These are phyloP conservation scores for Acanthopagrus latus DNA, from an alignment of 2,797 vertebrate genomes.

Conservation along the genomic window DNA sequence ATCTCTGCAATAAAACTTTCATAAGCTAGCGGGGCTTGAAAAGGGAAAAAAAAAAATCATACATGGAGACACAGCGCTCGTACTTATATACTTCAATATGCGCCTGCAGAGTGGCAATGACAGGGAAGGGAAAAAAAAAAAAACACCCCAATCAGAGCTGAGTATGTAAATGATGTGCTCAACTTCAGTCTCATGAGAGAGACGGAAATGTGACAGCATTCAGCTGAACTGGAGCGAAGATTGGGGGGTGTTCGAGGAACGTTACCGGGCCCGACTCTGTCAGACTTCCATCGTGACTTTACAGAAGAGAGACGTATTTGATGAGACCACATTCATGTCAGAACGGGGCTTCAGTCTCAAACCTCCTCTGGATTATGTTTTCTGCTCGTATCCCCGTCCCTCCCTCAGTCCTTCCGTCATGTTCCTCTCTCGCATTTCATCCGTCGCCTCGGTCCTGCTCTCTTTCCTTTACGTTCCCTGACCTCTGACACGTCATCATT, in stretches of 20 bases:
- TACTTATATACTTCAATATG: not conserved
- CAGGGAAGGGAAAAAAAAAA: not conserved
- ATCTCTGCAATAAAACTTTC: not conserved
- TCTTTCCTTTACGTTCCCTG: constrained; percentile 44
- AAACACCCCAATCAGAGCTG: constrained; percentile 12
- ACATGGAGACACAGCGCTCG: not conserved
- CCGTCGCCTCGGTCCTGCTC: constrained; percentile 2
- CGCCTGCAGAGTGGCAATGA: not conserved
- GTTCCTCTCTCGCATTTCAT: not conserved
- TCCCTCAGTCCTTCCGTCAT: not conserved
- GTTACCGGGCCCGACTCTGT: not conserved
- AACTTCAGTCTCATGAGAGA: constrained; percentile 6
- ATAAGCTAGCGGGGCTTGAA: not conserved
- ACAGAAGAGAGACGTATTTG: not conserved
- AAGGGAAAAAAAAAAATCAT: not conserved
- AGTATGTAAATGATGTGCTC: constrained; percentile 33
- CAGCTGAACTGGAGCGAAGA: not conserved
- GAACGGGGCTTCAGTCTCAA: not conserved
- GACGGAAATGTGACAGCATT: constrained; percentile 15
- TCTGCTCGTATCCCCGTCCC: not conserved
- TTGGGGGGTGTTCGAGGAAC: not conserved
- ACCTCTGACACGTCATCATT: constrained; percentile 54
- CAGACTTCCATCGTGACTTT: not conserved
- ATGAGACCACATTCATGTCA: constrained; percentile 3
- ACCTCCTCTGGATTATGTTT: not conserved